phyloP scores from a whole-genome alignment of 2,113 vertebrate species.

The Haliaeetus leucogaster region DNA sequence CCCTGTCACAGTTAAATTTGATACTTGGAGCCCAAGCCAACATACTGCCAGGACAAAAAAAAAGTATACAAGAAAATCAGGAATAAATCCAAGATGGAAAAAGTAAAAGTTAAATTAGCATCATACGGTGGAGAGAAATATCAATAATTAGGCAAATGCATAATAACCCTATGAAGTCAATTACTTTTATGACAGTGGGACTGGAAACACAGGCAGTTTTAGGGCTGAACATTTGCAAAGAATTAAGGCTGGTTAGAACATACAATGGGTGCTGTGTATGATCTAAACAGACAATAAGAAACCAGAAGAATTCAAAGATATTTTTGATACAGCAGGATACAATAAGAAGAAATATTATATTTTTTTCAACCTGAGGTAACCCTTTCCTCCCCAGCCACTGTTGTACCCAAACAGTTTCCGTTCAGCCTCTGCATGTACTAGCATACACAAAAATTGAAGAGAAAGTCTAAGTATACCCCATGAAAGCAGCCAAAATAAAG shows the following conservation, averaged over 20 bases:
- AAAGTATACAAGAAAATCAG: neutral
- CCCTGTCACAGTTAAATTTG: conserved; percentile 39
- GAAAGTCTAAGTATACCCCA: neutral
- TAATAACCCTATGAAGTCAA: conserved; percentile 42
- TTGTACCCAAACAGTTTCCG: neutral
- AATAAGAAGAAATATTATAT: neutral
- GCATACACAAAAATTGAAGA: neutral
- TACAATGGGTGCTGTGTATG: conserved; percentile 11
- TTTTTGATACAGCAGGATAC: conserved; percentile 19
- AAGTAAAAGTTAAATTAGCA: conserved; percentile 52
- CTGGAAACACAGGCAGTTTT: conserved; percentile 9
- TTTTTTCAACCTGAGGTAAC: neutral
- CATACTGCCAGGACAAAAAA: neutral
- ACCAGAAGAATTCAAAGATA: conserved; percentile 31
- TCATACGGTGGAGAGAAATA: neutral
- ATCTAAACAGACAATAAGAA: conserved; percentile 46
- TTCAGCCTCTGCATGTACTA: neutral
- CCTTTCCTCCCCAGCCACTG: neutral
- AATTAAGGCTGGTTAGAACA: conserved; percentile 34
- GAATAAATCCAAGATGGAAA: conserved; percentile 45
- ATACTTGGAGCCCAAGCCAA: conserved; percentile 15
- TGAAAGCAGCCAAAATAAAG: neutral
- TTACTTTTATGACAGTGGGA: conserved; percentile 35
- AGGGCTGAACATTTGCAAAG: conserved; percentile 47
- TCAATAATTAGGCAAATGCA: conserved; percentile 35